A percentile compares a stretch with the other conserved stretches of the same genome.
Evolutionary conservation across 2,797 vertebrate genomes (phyloP).

Genomic region (Tapirus indicus): DNA sequence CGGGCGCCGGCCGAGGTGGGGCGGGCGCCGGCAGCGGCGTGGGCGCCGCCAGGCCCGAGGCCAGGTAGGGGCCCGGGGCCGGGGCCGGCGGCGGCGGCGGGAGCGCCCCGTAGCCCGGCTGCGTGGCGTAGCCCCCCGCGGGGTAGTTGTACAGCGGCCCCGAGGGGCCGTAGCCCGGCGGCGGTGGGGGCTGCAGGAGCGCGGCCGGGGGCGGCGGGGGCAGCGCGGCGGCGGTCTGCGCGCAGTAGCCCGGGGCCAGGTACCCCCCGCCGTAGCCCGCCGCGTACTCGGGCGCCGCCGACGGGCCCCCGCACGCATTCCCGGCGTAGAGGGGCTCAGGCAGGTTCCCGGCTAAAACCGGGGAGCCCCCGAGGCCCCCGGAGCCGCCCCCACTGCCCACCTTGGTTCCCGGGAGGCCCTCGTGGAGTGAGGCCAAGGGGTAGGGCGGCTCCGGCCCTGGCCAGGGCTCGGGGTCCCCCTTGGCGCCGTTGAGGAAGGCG

Average conservation of each 20-base stretch:
- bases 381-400: constrained; percentile 88
- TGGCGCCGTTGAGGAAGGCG: constrained; percentile 93
- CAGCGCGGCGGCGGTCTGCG: constrained; percentile 92
- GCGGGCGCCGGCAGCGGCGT: constrained; percentile 90
- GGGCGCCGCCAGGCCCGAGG: constrained; percentile 93
- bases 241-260: constrained; percentile 95
- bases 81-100: constrained; percentile 89
- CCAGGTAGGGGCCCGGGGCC: constrained; percentile 92
- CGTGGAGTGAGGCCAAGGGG: constrained; percentile 92
- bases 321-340: constrained; percentile 87
- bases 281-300: constrained; percentile 92
- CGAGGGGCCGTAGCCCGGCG: constrained; percentile 93
- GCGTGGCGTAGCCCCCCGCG: constrained; percentile 92
- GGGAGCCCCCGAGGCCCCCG: constrained; percentile 90
- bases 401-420: constrained; percentile 92
- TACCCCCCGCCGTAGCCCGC: constrained; percentile 95
- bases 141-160: constrained; percentile 95
- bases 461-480: constrained; percentile 96
- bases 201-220: constrained; percentile 91
- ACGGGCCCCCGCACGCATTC: constrained; percentile 86
- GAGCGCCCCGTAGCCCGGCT: constrained; percentile 91
- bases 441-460: constrained; percentile 92
- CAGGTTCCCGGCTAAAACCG: constrained; percentile 92
- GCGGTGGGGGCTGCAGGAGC: constrained; percentile 93
- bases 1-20: constrained; percentile 87